These are phyloP conservation scores for Micromussa lordhowensis DNA, from an alignment of 92 coral and sea anemone species.

Conservation along the genomic window DNA sequence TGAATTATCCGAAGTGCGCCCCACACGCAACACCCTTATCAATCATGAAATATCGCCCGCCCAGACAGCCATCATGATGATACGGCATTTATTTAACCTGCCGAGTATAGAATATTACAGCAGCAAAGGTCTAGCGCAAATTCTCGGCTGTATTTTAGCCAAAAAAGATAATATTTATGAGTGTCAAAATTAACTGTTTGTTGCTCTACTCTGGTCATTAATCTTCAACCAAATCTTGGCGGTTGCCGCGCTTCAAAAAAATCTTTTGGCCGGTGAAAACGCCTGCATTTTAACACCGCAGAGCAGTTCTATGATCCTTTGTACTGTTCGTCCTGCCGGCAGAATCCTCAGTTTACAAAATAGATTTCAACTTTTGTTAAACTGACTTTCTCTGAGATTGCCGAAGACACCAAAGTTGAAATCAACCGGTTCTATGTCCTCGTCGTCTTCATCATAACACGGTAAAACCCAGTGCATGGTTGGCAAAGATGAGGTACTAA, in stretches of 20 bases:
- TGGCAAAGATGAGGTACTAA: too few relatives aligned
- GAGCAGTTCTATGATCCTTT: not conserved
- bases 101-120: not conserved
- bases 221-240: not conserved
- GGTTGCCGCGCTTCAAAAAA: not conserved
- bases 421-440: not conserved
- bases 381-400: not conserved
- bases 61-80: not conserved
- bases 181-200: not conserved
- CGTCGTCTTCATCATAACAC: not conserved
- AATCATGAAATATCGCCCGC: not conserved
- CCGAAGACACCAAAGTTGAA: not conserved
- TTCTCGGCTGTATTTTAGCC: not conserved
- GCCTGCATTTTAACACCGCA: not conserved
- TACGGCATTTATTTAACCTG: not conserved
- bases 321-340: too few relatives aligned
- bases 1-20: not conserved
- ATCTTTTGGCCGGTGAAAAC: not conserved
- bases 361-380: too few relatives aligned
- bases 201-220: not conserved
- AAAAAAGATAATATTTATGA: not conserved
- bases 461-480: conserved; percentile 1
- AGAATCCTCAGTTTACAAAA: too few relatives aligned
- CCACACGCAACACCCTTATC: not conserved
- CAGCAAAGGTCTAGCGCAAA: not conserved